Conservation (phyloP, 2,113 vertebrate species). For the Penelope pileata region DNA sequence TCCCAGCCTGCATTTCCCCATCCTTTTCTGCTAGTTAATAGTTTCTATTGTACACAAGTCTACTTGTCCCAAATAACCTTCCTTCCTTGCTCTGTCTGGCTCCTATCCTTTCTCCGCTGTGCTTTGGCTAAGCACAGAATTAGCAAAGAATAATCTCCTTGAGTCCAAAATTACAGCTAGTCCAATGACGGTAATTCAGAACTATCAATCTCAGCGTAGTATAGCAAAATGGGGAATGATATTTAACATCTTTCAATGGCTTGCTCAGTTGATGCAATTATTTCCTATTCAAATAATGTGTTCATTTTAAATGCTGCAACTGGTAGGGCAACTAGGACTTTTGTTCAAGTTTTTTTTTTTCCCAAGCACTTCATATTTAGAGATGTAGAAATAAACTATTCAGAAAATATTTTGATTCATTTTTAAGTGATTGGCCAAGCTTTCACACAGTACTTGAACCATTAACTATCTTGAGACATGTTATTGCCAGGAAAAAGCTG, state of each 20-base stretch:
- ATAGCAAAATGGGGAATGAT: background rate
- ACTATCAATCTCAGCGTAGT: background rate
- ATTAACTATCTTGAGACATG: background rate
- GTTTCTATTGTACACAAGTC: background rate
- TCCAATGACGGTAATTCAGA: background rate
- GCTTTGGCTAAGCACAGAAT: background rate
- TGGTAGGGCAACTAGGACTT: background rate
- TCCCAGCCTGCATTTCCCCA: background rate
- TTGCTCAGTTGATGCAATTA: background rate
- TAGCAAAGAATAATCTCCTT: background rate
- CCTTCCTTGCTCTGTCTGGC: background rate
- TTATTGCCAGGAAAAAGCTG: background rate
- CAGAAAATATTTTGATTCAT: background rate
- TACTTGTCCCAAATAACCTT: background rate
- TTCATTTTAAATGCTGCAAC: background rate
- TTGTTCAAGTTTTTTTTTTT: background rate
- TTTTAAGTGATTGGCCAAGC: background rate
- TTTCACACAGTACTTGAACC: background rate
- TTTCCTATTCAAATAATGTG: background rate
- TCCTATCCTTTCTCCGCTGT: background rate
- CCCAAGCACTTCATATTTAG: background rate
- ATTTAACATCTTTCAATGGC: background rate
- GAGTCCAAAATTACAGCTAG: background rate
- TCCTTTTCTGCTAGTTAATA: background rate
- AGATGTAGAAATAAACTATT: background rate